These are phyloP conservation scores for Macroglossus sobrinus DNA, from an alignment of 2,113 vertebrate species.

Conservation along the genomic window DNA sequence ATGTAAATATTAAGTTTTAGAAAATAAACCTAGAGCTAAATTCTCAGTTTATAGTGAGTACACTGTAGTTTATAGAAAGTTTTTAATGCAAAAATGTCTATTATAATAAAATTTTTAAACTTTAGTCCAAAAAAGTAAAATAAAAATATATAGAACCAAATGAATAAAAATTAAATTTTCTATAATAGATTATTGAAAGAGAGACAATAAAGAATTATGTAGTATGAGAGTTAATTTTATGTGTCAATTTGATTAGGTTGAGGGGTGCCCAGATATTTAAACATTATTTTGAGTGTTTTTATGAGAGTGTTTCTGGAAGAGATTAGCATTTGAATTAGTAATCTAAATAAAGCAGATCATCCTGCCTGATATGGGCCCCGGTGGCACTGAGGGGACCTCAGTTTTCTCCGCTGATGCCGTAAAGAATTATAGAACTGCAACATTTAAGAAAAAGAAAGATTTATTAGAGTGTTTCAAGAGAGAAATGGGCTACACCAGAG, in stretches of 20 bases:
- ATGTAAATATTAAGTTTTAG: background rate
- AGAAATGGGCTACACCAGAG: no score
- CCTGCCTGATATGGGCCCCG: background rate
- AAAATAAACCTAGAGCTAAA: conserved; percentile 34
- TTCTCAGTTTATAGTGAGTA: conserved; percentile 3
- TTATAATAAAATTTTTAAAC: background rate
- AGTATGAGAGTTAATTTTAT: background rate
- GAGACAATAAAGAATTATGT: background rate
- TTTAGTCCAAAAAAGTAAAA: background rate
- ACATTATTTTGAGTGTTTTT: background rate
- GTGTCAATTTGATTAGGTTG: background rate
- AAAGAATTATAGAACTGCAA: no score
- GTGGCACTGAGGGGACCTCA: no score
- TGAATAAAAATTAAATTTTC: background rate
- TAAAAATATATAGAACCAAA: background rate
- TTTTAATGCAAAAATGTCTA: background rate
- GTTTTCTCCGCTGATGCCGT: no score
- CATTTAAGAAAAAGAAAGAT: no score
- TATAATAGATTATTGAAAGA: background rate
- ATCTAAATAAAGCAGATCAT: background rate
- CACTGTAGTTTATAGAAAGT: background rate
- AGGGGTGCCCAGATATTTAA: background rate
- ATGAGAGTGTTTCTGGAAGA: background rate
- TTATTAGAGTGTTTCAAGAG: no score
- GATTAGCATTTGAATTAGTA: background rate